phyloP scores from a whole-genome alignment of 2,797 vertebrate species.

The Falco biarmicus region DNA sequence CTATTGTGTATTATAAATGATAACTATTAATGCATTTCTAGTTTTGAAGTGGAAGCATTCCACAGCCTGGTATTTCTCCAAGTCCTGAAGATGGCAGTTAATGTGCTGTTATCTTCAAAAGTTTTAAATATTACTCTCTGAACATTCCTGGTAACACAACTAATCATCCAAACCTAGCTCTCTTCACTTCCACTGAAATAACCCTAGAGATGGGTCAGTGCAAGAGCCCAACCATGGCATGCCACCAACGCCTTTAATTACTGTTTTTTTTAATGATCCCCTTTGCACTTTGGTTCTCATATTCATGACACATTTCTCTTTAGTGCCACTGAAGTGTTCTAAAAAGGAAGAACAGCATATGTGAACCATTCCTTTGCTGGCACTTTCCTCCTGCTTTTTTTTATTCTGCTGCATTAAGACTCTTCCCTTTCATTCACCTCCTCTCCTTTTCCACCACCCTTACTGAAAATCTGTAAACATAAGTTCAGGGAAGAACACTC shows the following conservation, averaged over 20 bases:
- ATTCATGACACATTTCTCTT: background rate
- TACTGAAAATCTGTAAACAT: background rate
- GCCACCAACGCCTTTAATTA: background rate
- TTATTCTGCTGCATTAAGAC: background rate
- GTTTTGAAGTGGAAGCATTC: background rate
- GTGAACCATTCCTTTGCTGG: background rate
- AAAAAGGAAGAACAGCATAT: background rate
- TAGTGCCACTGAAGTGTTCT: background rate
- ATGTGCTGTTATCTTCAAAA: background rate
- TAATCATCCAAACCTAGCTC: background rate
- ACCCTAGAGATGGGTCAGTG: background rate
- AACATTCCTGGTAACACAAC: background rate
- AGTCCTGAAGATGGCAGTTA: background rate
- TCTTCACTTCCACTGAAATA: background rate
- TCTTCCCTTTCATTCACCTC: background rate
- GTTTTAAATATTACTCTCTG: background rate
- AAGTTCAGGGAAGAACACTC: conserved; percentile 53
- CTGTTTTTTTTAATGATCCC: background rate
- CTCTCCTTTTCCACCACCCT: background rate
- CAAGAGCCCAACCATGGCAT: background rate
- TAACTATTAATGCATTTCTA: background rate
- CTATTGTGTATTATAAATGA: background rate
- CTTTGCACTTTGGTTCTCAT: background rate
- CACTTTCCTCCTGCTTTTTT: background rate
- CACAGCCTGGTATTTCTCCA: background rate